A percentile compares a stretch with the other conserved stretches of the same genome.
Evolutionary conservation across 2,888 invertebrate species (phyloP).

Genomic region (Bembecia ichneumoniformis): DNA sequence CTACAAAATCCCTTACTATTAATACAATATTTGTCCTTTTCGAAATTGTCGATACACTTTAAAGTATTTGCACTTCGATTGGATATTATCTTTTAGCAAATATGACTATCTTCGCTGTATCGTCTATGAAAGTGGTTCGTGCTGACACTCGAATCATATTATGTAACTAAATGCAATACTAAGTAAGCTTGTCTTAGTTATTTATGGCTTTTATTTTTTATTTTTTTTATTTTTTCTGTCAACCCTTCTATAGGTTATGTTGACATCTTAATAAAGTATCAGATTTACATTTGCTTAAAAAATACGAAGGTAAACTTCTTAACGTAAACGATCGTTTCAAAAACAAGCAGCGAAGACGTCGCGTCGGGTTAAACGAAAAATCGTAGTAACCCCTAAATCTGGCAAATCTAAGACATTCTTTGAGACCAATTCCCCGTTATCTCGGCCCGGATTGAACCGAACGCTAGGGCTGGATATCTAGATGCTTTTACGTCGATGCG

Average conservation of each 20-base stretch:
- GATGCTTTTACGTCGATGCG: slow-evolving; percentile 34
- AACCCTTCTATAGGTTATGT: too few species aligned
- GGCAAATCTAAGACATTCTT: slow-evolving; percentile 17
- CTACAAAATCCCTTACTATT: not conserved
- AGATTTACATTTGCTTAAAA: too few species aligned
- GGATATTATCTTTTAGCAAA: not conserved
- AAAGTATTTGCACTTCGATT: not conserved
- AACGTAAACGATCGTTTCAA: too few species aligned
- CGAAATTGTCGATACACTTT: not conserved
- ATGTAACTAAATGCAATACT: too few species aligned
- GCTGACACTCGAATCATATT: not conserved
- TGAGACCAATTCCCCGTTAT: slow-evolving; percentile 35
- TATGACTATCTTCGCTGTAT: not conserved
- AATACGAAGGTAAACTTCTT: too few species aligned
- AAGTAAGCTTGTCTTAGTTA: too few species aligned
- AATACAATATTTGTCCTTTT: not conserved
- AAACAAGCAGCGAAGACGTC: too few species aligned
- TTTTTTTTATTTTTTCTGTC: too few species aligned
- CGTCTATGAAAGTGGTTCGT: not conserved
- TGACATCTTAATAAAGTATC: too few species aligned
- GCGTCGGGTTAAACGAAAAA: not conserved
- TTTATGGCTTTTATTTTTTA: too few species aligned
- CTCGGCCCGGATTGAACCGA: slow-evolving; percentile 41
- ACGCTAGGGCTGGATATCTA: slow-evolving; percentile 31
- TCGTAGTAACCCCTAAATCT: slow-evolving; percentile 11